Base-by-base conservation (phyloP, 1,140 invertebrate species). In the Harpegnathos saltator region DNA sequence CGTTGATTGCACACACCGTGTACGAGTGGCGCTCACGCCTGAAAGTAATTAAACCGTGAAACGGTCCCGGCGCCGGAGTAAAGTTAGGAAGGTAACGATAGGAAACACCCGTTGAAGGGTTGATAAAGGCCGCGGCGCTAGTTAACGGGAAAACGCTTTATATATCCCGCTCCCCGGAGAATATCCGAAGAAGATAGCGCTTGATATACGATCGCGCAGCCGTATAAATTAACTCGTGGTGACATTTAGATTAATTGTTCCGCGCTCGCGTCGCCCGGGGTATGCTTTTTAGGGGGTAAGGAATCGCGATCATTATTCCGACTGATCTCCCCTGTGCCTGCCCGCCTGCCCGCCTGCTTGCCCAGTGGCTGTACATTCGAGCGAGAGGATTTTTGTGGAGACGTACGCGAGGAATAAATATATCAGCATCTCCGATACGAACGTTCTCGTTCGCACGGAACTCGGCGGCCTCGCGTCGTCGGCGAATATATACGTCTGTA, bases 241-340 rank as follows among this genome's bases (percentile, higher is more conserved):
- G 92, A 92, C 92, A 88, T 89, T 89, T 89, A 92, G 92, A 92
- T 92, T 92, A 92, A 92, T 92, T 92, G 92, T 89, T 89, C 89
- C 52, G 89, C 74, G 85, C 82, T 78, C 84, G 83, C 82, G 86
- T 85, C 82, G 82, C 81, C 59, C 69, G 14, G 61, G 73, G 72
- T 69, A 78, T 66, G 63, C 56, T 85, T 85, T 86, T 82, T 74
- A 81, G 72, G 63, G n/a, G 50, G 62, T 52, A 84, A 61, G 75
- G 62, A 88, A 87, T 88, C 78, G 83, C 81, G 82, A 89, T 89
- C 86, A 83, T 89, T 89, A 88, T 88, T 87, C 72, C 86, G 88
- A 87, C 86, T 83, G 83, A 68, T 88, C 50, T 74, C 62, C 82
- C 71, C 81, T n/a, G 59, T 73, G 29, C 19, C 72, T 77, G 61